phyloP scores from a whole-genome alignment of 35 echinoderm and acorn worm genomes.

The Chiridota heheva region DNA sequence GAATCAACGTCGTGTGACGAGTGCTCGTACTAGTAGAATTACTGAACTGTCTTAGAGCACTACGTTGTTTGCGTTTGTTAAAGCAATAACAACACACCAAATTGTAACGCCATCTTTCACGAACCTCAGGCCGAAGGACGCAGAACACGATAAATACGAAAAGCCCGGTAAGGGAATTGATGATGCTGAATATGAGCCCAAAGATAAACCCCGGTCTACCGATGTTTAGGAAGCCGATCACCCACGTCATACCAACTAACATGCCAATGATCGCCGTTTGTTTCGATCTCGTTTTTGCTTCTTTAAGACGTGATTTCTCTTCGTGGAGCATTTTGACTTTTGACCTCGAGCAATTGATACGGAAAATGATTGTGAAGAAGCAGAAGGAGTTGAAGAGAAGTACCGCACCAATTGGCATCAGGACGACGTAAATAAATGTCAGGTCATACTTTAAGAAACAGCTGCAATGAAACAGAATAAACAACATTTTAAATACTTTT shows the following conservation, averaged over 20 bases:
- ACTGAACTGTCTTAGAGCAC: too few species aligned
- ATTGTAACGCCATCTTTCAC: constrained; percentile 44
- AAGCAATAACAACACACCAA: not conserved
- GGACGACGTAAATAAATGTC: not conserved
- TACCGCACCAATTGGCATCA: constrained; percentile 33
- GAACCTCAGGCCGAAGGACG: constrained; percentile 58
- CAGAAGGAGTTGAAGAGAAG: constrained; percentile 25
- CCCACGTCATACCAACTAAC: constrained; percentile 75
- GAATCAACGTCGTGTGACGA: too few species aligned
- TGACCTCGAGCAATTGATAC: constrained; percentile 38
- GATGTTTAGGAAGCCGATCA: constrained; percentile 75
- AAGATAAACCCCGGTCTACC: constrained; percentile 26
- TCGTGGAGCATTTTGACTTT: constrained; percentile 36
- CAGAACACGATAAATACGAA: constrained; percentile 81
- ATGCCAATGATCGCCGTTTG: constrained; percentile 63
- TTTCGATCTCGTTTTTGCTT: not conserved
- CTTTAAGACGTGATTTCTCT: not conserved
- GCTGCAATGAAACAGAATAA: constrained; percentile 11
- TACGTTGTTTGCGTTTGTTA: too few species aligned
- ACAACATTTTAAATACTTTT: not conserved
- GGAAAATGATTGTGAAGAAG: constrained; percentile 5
- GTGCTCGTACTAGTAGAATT: too few species aligned
- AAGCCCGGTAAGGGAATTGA: constrained; percentile 69
- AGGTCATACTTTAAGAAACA: constrained; percentile 10
- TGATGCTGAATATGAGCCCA: constrained; percentile 64